phyloP scores from a whole-genome alignment of 2,888 invertebrate species.

The Pammene fasciana region DNA sequence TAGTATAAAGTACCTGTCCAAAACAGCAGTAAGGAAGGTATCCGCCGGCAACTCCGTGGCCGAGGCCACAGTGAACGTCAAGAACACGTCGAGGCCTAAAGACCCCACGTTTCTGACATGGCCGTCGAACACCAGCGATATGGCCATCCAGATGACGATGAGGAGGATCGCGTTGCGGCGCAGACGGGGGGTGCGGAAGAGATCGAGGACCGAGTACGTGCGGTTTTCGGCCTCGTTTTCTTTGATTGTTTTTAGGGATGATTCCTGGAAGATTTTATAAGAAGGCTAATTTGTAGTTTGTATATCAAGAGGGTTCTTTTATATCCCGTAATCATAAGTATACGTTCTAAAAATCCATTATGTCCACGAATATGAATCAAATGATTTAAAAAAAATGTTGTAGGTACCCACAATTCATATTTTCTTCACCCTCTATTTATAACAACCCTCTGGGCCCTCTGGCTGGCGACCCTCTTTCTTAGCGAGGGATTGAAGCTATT shows the following conservation, averaged over 20 bases:
- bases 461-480: too few species aligned
- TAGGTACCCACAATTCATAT: too few species aligned
- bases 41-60: conserved; percentile 94
- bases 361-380: too few species aligned
- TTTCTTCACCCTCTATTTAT: too few species aligned
- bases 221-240: conserved; percentile 88
- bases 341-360: too few species aligned
- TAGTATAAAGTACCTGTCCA: conserved; percentile 79
- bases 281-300: neutral
- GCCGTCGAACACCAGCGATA: conserved; percentile 93
- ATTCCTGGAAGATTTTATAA: conserved; percentile 75
- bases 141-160: conserved; percentile 94
- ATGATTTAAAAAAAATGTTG: too few species aligned
- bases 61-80: conserved; percentile 92
- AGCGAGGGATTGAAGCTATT: too few species aligned
- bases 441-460: too few species aligned
- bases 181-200: conserved; percentile 90
- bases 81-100: conserved; percentile 90
- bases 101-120: conserved; percentile 95
- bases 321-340: too few species aligned
- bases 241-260: conserved; percentile 86
- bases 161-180: conserved; percentile 90
- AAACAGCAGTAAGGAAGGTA: conserved; percentile 88
- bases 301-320: neutral
- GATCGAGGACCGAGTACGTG: conserved; percentile 90